Percentiles rank a stretch among this genome's conserved stretches.
Conservation (phyloP, 2,888 invertebrate species). For the Zaprionus lineosus region DNA sequence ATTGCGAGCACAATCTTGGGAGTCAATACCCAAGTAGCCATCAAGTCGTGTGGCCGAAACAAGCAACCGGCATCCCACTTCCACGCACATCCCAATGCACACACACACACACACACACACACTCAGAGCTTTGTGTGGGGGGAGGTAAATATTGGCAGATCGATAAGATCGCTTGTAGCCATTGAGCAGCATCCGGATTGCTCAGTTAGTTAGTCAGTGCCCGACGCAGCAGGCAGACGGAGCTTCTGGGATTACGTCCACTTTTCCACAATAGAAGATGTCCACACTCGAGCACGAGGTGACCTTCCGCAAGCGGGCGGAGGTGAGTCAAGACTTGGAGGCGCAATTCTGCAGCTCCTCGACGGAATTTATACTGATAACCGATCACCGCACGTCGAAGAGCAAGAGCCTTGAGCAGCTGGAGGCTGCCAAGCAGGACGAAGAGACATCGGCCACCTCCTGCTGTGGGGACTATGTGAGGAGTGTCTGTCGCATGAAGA, state of each 20-base stretch:
- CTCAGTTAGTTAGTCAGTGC: conserved; percentile 39
- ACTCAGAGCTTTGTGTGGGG: conserved; percentile 30
- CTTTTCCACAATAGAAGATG: conserved; percentile 53
- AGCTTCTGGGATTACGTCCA: conserved; percentile 9
- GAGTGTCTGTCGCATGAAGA: conserved; percentile 86
- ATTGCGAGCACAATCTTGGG: conserved; percentile 33
- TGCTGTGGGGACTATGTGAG: conserved; percentile 65
- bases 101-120: conserved; percentile 26
- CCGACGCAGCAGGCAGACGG: conserved; percentile 10
- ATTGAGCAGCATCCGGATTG: conserved; percentile 37
- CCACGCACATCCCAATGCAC: not conserved
- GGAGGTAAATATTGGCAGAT: conserved; percentile 31
- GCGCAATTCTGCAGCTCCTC: conserved; percentile 78
- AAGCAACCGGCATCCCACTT: conserved; percentile 70
- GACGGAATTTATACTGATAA: conserved; percentile 79
- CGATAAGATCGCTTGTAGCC: conserved; percentile 56
- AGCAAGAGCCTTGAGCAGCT: conserved; percentile 67
- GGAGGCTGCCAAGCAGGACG: conserved; percentile 41
- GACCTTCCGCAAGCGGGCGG: conserved; percentile 70
- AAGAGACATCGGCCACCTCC: conserved; percentile 11
- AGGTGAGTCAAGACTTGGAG: conserved; percentile 70
- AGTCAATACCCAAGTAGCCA: not conserved
- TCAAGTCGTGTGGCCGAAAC: conserved; percentile 51
- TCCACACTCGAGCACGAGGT: conserved; percentile 74
- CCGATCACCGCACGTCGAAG: conserved; percentile 76